Evolutionary conservation across 2,113 vertebrate genomes (phyloP).

Genomic region (Mormoops blainvillei): DNA sequence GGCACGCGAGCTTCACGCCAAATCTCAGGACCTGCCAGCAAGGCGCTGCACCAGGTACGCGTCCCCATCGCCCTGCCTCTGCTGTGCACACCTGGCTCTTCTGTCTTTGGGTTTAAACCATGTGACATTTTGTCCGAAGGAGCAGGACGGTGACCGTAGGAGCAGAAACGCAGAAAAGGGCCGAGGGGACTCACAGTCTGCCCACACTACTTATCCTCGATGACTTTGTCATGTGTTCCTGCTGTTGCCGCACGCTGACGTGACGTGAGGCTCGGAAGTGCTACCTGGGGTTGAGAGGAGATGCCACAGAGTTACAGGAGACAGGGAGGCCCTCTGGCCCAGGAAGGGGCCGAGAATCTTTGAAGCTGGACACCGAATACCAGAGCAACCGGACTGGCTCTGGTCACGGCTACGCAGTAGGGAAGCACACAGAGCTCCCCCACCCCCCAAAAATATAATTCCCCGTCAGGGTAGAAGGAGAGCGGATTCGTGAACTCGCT

Average conservation of each 20-base stretch:
- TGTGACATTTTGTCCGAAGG: neutral
- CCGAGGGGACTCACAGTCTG: neutral
- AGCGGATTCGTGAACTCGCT: neutral
- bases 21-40: neutral
- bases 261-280: neutral
- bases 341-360: neutral
- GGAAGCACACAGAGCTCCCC: neutral
- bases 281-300: neutral
- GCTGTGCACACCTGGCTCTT: neutral
- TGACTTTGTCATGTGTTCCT: too few species aligned
- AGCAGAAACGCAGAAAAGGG: neutral
- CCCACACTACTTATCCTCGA: too few species aligned
- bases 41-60: neutral
- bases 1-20: neutral
- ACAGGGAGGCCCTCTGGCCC: neutral
- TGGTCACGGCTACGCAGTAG: neutral
- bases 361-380: neutral
- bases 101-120: neutral
- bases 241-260: too few species aligned
- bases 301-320: neutral
- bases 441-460: neutral
- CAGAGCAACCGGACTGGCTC: neutral
- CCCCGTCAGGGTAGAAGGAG: neutral
- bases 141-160: neutral
- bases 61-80: neutral